These are phyloP conservation scores for Syngnathus floridae DNA, from an alignment of 2,113 vertebrate species.

Conservation along the genomic window DNA sequence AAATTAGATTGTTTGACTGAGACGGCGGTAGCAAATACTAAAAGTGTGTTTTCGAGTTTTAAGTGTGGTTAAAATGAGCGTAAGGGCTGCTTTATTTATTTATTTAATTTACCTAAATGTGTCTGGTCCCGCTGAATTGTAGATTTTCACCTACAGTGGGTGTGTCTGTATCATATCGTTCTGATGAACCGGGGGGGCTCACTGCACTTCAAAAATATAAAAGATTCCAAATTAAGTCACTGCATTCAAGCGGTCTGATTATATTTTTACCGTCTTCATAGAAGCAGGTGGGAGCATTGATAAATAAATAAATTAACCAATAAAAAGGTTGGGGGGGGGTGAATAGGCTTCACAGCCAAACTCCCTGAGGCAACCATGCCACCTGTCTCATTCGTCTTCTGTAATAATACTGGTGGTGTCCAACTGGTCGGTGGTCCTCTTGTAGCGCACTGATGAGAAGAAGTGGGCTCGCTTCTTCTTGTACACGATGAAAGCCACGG, in stretches of 20 bases:
- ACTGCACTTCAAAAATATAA: conserved; percentile 1
- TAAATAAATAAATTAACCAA: conserved; percentile 42
- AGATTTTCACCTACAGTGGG: no score
- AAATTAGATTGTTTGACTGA: no score
- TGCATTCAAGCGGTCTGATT: conserved; percentile 20
- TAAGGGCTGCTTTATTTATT: no score
- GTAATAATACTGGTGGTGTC: conserved; percentile 77
- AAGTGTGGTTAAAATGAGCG: no score
- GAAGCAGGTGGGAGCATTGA: not conserved
- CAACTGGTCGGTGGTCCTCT: conserved; percentile 78
- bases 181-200: not conserved
- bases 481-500: conserved; percentile 69
- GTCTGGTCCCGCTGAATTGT: no score
- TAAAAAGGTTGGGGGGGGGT: conserved; percentile 4
- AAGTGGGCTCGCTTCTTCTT: conserved; percentile 72
- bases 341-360: conserved; percentile 5
- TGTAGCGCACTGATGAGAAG: conserved; percentile 76
- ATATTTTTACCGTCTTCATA: conserved; percentile 43
- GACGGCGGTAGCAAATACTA: no score
- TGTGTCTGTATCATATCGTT: no score
- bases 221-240: conserved; percentile 23
- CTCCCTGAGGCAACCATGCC: conserved; percentile 23
- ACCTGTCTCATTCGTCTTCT: conserved; percentile 46
- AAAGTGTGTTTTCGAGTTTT: no score
- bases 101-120: no score